These are phyloP conservation scores for Trimorus sp. DNA, from an alignment of 2,888 invertebrate species.

Conservation along the genomic window DNA sequence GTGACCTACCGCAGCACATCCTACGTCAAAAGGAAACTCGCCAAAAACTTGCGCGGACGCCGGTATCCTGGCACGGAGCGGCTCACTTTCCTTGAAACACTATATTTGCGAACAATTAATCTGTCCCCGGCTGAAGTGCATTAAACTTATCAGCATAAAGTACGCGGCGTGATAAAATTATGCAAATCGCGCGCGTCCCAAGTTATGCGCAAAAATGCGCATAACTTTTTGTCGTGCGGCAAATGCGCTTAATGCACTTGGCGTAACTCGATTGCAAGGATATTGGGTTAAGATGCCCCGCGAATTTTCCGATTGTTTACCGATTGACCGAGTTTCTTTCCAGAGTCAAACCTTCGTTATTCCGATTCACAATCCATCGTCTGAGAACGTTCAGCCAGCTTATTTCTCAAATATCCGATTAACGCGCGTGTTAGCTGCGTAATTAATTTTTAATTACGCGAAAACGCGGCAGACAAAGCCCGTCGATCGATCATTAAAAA, in stretches of 20 bases:
- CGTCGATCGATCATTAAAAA: background rate
- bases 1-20: constrained; percentile 62
- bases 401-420: too few relatives aligned
- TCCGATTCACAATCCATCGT: too few relatives aligned
- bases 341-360: background rate
- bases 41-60: constrained; percentile 61
- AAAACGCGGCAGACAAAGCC: too few relatives aligned
- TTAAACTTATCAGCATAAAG: constrained; percentile 62
- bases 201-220: constrained; percentile 55
- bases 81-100: constrained; percentile 59
- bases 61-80: constrained; percentile 62
- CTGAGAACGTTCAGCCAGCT: too few relatives aligned
- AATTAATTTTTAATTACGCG: too few relatives aligned
- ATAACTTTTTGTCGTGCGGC: constrained; percentile 45
- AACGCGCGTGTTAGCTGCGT: too few relatives aligned
- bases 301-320: constrained; percentile 16
- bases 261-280: constrained; percentile 41
- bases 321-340: background rate
- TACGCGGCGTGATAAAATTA: constrained; percentile 48
- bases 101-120: constrained; percentile 65
- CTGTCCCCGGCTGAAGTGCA: constrained; percentile 48
- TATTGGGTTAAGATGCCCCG: constrained; percentile 33
- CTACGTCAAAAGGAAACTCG: constrained; percentile 61
- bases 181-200: constrained; percentile 47
- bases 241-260: constrained; percentile 54